Conservation (phyloP, 2,113 vertebrate species). For the Hippocampus comes region DNA sequence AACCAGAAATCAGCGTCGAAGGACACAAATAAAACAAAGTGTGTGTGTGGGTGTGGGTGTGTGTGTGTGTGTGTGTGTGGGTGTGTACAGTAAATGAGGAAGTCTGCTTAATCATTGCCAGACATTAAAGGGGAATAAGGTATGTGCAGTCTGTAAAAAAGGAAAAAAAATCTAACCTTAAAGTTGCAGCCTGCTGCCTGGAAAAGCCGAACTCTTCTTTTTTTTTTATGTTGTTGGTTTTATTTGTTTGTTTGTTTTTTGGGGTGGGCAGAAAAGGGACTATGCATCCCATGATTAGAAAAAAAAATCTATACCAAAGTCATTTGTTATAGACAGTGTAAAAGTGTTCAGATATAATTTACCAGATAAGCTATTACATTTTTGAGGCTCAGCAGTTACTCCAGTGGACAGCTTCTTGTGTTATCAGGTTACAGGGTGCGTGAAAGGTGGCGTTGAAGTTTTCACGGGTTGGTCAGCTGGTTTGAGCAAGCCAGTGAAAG, state of each 20-base stretch:
- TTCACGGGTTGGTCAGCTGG: neutral
- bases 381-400: neutral
- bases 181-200: slow-evolving; percentile 16
- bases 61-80: neutral
- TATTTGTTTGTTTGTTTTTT: neutral
- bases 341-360: slow-evolving; percentile 44
- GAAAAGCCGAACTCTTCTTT: neutral
- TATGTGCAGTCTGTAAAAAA: slow-evolving; percentile 4
- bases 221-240: neutral
- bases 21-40: neutral
- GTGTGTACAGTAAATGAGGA: slow-evolving; percentile 3
- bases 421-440: too few relatives aligned
- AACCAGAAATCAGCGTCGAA: slow-evolving; percentile 19
- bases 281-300: slow-evolving; percentile 10
- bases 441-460: slow-evolving; percentile 10
- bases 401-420: too few relatives aligned
- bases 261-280: neutral
- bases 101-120: slow-evolving; percentile 27
- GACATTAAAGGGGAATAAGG: slow-evolving; percentile 18
- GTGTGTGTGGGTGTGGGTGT: neutral
- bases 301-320: neutral
- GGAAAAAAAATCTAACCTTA: slow-evolving; percentile 17
- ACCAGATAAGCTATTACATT: slow-evolving; percentile 14
- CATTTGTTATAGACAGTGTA: slow-evolving; percentile 30
- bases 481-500: slow-evolving; percentile 13